A percentile compares a stretch with the other conserved stretches of the same genome.
Conservation (phyloP, 2,888 invertebrate genomes). For the Congeria kusceri region DNA sequence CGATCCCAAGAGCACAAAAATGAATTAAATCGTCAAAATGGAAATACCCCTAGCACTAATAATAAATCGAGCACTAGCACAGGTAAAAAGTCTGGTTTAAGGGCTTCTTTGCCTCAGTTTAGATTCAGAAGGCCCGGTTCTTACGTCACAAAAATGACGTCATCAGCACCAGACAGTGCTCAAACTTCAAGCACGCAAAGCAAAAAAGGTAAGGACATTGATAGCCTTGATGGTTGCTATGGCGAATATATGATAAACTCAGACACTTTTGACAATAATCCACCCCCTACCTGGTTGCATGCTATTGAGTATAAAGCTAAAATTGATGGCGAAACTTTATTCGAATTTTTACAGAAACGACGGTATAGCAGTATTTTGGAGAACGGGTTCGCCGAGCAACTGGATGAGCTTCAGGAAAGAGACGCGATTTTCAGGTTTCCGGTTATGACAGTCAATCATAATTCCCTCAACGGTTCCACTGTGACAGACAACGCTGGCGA, state of each 20-base stretch:
- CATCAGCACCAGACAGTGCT: constrained; percentile 17
- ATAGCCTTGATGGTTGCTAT: constrained; percentile 4
- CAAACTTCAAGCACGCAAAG: constrained; percentile 45
- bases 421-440: constrained; percentile 57
- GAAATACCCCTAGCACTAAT: constrained; percentile 37
- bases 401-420: constrained; percentile 53
- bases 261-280: constrained; percentile 5
- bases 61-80: constrained; percentile 27
- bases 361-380: constrained; percentile 70
- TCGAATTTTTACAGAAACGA: constrained; percentile 76
- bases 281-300: constrained; percentile 52
- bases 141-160: constrained; percentile 33
- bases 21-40: constrained; percentile 47
- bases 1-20: constrained; percentile 58
- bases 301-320: constrained; percentile 57
- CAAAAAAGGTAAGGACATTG: constrained; percentile 62
- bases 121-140: constrained; percentile 58
- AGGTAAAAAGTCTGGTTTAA: constrained; percentile 29
- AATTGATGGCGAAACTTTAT: constrained; percentile 67
- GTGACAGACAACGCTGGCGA: constrained; percentile 47
- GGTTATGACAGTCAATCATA: constrained; percentile 51
- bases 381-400: constrained; percentile 65
- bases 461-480: constrained; percentile 43
- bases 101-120: constrained; percentile 63
- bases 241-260: constrained; percentile 14